Conservation (phyloP, 1,140 invertebrate species). For the Euura lappo region DNA sequence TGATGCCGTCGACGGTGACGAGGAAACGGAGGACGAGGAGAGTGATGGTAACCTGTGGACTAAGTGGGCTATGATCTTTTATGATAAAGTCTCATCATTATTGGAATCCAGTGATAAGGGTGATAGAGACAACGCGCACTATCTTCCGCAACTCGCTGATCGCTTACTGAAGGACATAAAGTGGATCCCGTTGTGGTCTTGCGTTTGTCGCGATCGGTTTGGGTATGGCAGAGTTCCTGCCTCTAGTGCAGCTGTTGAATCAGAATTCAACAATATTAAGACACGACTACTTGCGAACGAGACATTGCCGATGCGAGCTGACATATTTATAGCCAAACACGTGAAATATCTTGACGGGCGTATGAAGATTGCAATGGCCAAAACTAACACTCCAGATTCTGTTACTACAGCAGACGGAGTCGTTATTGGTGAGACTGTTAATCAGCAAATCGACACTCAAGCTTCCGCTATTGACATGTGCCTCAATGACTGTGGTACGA, state of each 20-base stretch:
- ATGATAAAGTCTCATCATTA: neutral
- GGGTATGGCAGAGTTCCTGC: conserved; percentile 23
- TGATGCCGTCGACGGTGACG: neutral
- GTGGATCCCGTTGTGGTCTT: conserved; percentile 20
- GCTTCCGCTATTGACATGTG: conserved; percentile 9
- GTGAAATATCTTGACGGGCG: conserved; percentile 25
- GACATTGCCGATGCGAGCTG: conserved; percentile 20
- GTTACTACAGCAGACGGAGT: neutral
- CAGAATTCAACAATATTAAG: conserved; percentile 20
- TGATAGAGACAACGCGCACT: conserved; percentile 12
- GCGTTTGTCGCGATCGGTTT: conserved; percentile 7
- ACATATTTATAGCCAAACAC: conserved; percentile 25
- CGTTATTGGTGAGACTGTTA: neutral
- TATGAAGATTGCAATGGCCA: neutral
- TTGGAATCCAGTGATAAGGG: neutral
- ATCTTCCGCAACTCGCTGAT: conserved; percentile 11
- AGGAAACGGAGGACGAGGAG: neutral
- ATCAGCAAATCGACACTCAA: neutral
- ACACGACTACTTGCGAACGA: conserved; percentile 19
- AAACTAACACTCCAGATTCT: neutral
- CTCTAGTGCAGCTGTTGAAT: conserved; percentile 19
- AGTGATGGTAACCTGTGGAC: neutral
- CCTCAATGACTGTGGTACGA: too few species aligned
- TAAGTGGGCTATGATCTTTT: neutral
- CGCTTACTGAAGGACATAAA: conserved; percentile 11